phyloP scores from a whole-genome alignment of 2,888 invertebrate genomes.

The Zeuzera pyrina region DNA sequence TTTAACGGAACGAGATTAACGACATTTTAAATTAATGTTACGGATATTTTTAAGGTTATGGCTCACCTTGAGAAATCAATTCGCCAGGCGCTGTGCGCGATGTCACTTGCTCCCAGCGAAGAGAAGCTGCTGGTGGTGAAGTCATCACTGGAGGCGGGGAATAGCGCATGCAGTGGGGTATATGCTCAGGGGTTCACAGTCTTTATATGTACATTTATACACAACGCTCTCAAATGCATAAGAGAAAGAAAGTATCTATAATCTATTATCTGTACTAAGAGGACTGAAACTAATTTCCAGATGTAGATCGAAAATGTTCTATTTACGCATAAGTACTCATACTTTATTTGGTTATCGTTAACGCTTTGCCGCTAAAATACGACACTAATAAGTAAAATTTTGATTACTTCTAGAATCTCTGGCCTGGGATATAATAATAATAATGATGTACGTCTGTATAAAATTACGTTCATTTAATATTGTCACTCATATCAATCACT shows the following conservation, averaged over 20 bases:
- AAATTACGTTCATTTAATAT: no score
- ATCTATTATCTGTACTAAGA: neutral
- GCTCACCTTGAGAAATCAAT: conserved; percentile 62
- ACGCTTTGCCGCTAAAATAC: no score
- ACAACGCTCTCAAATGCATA: conserved; percentile 53
- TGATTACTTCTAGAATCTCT: no score
- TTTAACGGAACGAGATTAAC: no score
- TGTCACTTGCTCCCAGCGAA: conserved; percentile 48
- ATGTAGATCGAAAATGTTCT: neutral
- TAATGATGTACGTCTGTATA: no score
- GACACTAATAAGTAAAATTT: no score
- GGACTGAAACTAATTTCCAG: neutral
- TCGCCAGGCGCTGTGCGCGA: conserved; percentile 58
- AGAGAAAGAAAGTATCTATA: neutral
- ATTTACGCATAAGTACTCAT: no score
- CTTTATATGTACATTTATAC: conserved; percentile 33
- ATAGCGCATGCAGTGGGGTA: conserved; percentile 46
- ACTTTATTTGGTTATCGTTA: no score
- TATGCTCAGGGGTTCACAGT: conserved; percentile 42
- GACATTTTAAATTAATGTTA: no score
- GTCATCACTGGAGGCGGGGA: conserved; percentile 59
- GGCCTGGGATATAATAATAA: no score
- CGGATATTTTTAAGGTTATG: no score
- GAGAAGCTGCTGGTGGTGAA: conserved; percentile 59
- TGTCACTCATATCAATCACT: no score